phyloP scores from a whole-genome alignment of 2,888 invertebrate species.

The Stramonita haemastoma region DNA sequence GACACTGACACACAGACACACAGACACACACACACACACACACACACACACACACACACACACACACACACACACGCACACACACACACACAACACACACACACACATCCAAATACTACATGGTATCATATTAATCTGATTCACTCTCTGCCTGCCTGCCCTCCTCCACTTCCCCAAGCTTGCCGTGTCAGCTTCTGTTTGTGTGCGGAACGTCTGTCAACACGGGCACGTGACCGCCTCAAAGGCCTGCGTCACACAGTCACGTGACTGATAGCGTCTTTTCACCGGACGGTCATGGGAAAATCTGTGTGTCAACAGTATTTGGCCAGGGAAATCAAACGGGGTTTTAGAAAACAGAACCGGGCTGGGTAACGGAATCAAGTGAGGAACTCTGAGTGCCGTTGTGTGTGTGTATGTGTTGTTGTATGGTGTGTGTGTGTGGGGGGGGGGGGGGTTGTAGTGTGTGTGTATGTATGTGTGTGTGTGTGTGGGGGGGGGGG shows the following conservation, averaged over 20 bases:
- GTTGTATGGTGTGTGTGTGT: too few species aligned
- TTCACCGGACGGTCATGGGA: background rate
- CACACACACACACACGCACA: too few species aligned
- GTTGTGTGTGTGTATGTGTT: too few species aligned
- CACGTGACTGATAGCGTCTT: background rate
- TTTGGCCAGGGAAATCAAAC: background rate
- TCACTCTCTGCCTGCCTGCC: background rate
- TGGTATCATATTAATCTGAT: too few species aligned
- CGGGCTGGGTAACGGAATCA: background rate
- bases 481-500: too few species aligned
- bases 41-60: too few species aligned
- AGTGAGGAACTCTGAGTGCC: background rate
- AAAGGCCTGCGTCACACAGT: background rate
- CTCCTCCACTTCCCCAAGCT: background rate
- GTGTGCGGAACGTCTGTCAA: background rate
- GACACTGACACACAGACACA: too few species aligned
- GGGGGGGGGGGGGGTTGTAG: too few species aligned
- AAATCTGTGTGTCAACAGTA: background rate
- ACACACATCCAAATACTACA: too few species aligned
- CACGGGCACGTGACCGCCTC: background rate
- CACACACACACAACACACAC: too few species aligned
- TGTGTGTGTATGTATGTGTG: too few species aligned
- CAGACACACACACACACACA: too few species aligned
- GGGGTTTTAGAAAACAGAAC: constrained; percentile 17
- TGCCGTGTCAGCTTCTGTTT: background rate